phyloP scores from a whole-genome alignment of 2,797 vertebrate species.

The Enteromius fasciolatus region DNA sequence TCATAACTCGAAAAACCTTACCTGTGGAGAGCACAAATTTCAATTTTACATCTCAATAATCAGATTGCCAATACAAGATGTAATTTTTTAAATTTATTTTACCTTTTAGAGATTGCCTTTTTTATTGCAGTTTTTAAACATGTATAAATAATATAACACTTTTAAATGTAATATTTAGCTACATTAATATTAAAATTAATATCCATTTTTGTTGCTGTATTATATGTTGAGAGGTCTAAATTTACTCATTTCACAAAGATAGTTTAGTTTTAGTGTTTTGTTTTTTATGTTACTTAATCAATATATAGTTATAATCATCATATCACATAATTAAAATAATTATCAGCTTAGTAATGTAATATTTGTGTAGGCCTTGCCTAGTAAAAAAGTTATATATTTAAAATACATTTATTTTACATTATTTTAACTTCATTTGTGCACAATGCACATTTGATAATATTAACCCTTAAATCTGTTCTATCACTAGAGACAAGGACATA shows the following conservation, averaged over 20 bases:
- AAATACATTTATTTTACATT: not conserved
- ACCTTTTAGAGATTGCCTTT: not conserved
- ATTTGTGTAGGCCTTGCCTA: not conserved
- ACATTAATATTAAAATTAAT: not conserved
- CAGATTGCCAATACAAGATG: not conserved
- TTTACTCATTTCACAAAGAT: not conserved
- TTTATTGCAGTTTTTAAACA: too few species aligned
- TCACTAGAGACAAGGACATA: not conserved
- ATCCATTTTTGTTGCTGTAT: not conserved
- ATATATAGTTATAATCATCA: not conserved
- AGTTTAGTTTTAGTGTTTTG: not conserved
- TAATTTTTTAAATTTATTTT: not conserved
- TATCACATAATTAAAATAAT: not conserved
- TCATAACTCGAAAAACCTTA: not conserved
- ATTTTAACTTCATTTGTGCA: not conserved
- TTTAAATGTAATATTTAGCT: not conserved
- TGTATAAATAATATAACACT: not conserved
- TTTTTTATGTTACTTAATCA: not conserved
- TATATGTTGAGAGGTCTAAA: not conserved
- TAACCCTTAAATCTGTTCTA: not conserved
- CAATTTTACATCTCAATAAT: not conserved
- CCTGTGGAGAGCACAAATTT: not conserved
- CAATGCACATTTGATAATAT: not conserved
- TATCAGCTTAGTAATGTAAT: not conserved
- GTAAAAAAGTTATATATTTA: not conserved